Percentiles rank a stretch among this genome's conserved stretches.
Conservation (phyloP, 2,113 vertebrate species). For the Ameiurus melas region DNA sequence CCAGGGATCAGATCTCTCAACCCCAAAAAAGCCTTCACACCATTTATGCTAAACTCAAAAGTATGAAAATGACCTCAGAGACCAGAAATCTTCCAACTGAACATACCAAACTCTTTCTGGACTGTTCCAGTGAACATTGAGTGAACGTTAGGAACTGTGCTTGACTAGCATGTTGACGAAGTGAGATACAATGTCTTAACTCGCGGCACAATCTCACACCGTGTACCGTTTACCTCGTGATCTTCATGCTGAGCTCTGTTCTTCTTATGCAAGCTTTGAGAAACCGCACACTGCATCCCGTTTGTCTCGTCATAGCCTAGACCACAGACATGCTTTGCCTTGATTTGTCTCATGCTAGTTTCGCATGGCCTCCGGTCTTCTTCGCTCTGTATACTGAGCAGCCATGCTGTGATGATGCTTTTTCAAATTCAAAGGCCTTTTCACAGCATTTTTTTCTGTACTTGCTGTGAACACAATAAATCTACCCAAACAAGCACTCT, state of each 20-base stretch:
- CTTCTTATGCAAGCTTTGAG: neutral
- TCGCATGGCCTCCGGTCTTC: neutral
- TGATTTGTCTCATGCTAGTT: neutral
- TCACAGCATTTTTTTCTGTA: constrained; percentile 6
- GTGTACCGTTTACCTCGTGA: constrained; percentile 12
- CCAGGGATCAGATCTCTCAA: neutral
- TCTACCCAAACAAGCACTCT: constrained; percentile 5
- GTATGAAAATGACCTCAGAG: neutral
- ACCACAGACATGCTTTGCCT: neutral
- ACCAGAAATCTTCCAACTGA: neutral
- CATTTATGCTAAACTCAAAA: too few relatives aligned
- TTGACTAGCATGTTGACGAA: constrained; percentile 1
- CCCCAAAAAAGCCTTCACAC: neutral
- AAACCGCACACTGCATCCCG: neutral
- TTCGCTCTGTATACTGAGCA: neutral
- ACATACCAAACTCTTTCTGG: neutral
- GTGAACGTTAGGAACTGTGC: neutral
- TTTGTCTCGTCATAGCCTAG: constrained; percentile 4
- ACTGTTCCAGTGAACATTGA: neutral
- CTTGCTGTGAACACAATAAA: constrained; percentile 1
- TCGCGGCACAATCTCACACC: neutral
- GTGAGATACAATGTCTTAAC: neutral
- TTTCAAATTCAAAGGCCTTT: constrained; percentile 4
- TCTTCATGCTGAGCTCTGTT: neutral
- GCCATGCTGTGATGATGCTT: constrained; percentile 22